Percentiles rank a stretch among this genome's conserved stretches.
Evolutionary conservation across 2,888 invertebrate genomes (phyloP).

Genomic region (Adineta ricciae): DNA sequence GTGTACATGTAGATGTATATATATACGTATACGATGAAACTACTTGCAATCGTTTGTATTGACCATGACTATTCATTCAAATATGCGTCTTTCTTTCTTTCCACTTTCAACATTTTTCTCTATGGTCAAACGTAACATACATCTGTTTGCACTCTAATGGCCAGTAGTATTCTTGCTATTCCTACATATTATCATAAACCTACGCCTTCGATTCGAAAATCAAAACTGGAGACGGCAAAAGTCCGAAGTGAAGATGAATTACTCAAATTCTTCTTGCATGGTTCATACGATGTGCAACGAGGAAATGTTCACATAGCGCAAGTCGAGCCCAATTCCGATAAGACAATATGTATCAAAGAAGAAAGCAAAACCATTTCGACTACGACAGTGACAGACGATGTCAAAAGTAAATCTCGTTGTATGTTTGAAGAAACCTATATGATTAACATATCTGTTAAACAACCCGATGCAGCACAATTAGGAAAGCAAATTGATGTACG

Average conservation of each 20-base stretch:
- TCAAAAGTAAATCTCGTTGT: background rate
- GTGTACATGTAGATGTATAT: background rate
- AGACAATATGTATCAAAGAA: background rate
- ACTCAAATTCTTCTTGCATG: constrained; percentile 14
- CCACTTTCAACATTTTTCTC: background rate
- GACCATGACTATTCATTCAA: background rate
- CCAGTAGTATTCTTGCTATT: background rate
- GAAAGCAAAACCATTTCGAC: background rate
- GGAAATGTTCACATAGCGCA: background rate
- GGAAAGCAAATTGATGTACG: background rate
- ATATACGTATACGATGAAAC: background rate
- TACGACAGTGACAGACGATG: background rate
- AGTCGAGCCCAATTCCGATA: background rate
- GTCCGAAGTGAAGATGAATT: constrained; percentile 6
- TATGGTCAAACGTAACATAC: background rate
- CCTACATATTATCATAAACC: background rate
- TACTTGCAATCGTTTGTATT: background rate
- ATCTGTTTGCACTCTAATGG: background rate
- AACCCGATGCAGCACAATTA: background rate
- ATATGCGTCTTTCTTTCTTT: background rate
- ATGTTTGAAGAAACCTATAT: background rate
- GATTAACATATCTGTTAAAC: constrained; percentile 15
- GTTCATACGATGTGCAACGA: background rate
- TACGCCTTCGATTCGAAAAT: background rate
- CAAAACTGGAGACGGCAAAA: background rate